Percentiles rank a stretch among this genome's conserved stretches.
These are phyloP conservation scores for Tetraodon nigroviridis DNA, from an alignment of 2,113 vertebrate species.

Conservation along the genomic window DNA sequence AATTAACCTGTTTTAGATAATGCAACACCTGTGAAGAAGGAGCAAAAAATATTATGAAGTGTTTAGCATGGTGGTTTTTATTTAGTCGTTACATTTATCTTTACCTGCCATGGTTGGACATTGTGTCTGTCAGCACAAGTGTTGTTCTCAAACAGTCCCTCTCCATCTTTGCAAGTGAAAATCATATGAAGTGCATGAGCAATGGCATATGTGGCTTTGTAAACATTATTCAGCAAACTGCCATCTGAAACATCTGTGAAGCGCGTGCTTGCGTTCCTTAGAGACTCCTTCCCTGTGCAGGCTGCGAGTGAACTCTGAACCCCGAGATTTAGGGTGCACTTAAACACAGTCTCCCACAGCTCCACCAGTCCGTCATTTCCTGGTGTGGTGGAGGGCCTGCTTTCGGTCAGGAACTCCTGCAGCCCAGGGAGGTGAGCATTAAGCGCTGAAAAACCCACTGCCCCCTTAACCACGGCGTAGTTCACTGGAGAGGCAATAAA, in stretches of 20 bases:
- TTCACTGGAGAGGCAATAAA: constrained; percentile 64
- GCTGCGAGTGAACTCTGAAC: constrained; percentile 9
- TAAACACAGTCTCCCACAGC: constrained; percentile 73
- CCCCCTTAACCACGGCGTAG: constrained; percentile 72
- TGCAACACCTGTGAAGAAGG: constrained; percentile 67
- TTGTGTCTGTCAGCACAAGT: constrained; percentile 62
- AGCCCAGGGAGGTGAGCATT: constrained; percentile 71
- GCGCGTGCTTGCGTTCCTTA: constrained; percentile 52
- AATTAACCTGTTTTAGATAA: constrained; percentile 70
- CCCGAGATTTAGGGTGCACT: constrained; percentile 53
- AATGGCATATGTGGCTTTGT: constrained; percentile 74
- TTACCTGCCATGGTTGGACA: constrained; percentile 74
- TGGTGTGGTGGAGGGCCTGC: constrained; percentile 55
- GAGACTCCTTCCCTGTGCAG: constrained; percentile 71
- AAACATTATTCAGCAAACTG: constrained; percentile 74
- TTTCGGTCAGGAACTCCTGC: constrained; percentile 63
- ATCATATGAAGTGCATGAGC: constrained; percentile 69
- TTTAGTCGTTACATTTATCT: background rate
- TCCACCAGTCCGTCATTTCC: constrained; percentile 68
- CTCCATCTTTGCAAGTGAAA: constrained; percentile 59
- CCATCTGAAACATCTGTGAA: constrained; percentile 75
- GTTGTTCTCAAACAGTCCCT: constrained; percentile 68
- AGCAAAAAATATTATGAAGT: background rate
- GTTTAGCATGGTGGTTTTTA: background rate
- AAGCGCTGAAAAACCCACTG: constrained; percentile 71